These are phyloP conservation scores for Drosophila carrolli DNA, from an alignment of 1,140 invertebrate species.

Conservation along the genomic window DNA sequence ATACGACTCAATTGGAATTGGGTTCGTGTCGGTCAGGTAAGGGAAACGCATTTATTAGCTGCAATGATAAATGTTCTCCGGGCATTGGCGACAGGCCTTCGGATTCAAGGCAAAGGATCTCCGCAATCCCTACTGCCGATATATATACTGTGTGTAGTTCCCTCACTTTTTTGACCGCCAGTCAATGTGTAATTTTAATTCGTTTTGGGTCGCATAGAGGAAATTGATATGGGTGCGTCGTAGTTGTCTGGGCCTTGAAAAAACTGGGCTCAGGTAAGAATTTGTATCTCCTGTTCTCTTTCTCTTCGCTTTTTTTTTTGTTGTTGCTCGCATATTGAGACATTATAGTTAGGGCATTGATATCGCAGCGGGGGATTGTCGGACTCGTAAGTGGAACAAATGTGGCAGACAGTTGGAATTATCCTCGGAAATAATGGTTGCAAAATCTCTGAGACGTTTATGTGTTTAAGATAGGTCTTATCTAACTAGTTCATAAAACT, in stretches of 20 bases:
- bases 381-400: conserved; percentile 54
- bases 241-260: conserved; percentile 28
- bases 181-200: conserved; percentile 78
- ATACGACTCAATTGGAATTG: conserved; percentile 74
- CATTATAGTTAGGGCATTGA: conserved; percentile 49
- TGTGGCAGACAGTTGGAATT: conserved; percentile 46
- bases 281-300: conserved; percentile 6
- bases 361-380: conserved; percentile 48
- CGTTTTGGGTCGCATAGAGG: conserved; percentile 68
- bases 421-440: conserved; percentile 35
- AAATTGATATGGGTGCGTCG: conserved; percentile 78
- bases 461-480: conserved; percentile 3
- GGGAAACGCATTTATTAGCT: conserved; percentile 79
- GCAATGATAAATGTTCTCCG: conserved; percentile 76
- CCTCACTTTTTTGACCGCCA: conserved; percentile 33
- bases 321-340: conserved; percentile 43
- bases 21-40: conserved; percentile 63
- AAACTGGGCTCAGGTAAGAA: conserved; percentile 54
- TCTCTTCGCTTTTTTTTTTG: neutral
- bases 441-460: conserved; percentile 25
- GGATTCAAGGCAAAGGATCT: conserved; percentile 50
- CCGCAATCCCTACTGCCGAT: conserved; percentile 19
- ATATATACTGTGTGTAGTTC: neutral
- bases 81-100: conserved; percentile 27
- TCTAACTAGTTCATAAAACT: conserved; percentile 13